phyloP scores from a whole-genome alignment of 1,140 invertebrate species.

The Maniola jurtina region DNA sequence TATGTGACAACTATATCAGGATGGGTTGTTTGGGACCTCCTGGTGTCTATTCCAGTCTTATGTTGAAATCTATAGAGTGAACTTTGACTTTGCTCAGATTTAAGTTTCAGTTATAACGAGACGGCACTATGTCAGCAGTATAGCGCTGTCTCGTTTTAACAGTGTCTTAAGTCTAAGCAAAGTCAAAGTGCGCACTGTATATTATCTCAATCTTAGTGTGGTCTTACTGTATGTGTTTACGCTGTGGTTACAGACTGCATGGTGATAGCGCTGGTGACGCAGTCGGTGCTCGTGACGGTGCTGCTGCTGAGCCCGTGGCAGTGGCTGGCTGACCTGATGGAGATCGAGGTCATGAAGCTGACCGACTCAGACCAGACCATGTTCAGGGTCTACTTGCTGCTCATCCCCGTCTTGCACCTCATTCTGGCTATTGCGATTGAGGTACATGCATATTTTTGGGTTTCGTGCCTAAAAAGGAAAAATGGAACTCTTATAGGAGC shows the following conservation, averaged over 20 bases:
- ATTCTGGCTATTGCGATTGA: constrained; percentile 69
- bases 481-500: no score
- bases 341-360: constrained; percentile 51
- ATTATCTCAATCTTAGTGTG: background rate
- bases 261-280: constrained; percentile 58
- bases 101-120: no score
- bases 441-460: constrained; percentile 56
- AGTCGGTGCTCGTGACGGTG: constrained; percentile 59
- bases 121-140: no score
- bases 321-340: constrained; percentile 63
- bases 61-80: no score
- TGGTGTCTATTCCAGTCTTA: no score
- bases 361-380: constrained; percentile 47
- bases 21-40: no score
- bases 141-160: no score
- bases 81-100: no score
- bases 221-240: background rate
- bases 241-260: constrained; percentile 58
- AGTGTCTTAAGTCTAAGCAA: no score
- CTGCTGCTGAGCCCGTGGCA: constrained; percentile 67
- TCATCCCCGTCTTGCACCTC: constrained; percentile 68
- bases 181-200: no score
- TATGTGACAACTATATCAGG: no score
- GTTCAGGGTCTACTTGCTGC: constrained; percentile 68
- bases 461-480: no score